Evolutionary conservation across 92 coral and sea anemone genomes (phyloP), one percentile per base, ranked within the genome.

Genomic region (Scolanthus callimorphus): DNA sequence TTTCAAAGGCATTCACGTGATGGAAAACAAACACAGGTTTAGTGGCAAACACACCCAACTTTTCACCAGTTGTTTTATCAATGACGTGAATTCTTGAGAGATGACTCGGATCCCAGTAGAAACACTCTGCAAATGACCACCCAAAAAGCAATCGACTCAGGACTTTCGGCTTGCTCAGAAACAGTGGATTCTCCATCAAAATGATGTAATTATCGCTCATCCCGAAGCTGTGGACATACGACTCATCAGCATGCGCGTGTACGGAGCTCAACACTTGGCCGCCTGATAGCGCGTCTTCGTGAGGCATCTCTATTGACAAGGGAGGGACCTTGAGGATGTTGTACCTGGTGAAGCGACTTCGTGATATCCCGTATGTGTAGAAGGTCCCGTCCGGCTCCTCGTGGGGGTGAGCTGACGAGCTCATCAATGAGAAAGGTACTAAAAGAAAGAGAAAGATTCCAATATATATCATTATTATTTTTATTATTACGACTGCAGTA

Each of bases 321-420:
- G 79, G 71, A 19, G 91, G 91, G 31, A 84, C 31, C 30, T 62
- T 52, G 2, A 71, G 57, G 39, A 84, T 24, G 46, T 60, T 48
- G 83, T 70, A 80, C 29, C 58, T 75, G 28, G 61, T 29, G 38
- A 25, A 30, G 22, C 55, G 69, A 3, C 81, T 82, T 59, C 62
- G 45, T 17, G 74, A 49, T 26, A 39, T 3, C 3, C 69, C 17
- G 21, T 78, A 37, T 27, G 78, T 84, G 74, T 63, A 79, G 34
- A 69, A 66, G 25, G 83, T 66, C 6, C 86, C 83, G 55, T 84
- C 86, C 15, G 61, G 47, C 27, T 69, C 67, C 44, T 66, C 72
- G 37, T 79, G 91, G 17, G 91, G 86, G 50, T 85, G 92, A 22
- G 92, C 89, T 20, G 70, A 60, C 1, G 84, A 55, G 3, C 67